Conservation (phyloP, 2,797 vertebrate genomes). For the Chelmon rostratus region DNA sequence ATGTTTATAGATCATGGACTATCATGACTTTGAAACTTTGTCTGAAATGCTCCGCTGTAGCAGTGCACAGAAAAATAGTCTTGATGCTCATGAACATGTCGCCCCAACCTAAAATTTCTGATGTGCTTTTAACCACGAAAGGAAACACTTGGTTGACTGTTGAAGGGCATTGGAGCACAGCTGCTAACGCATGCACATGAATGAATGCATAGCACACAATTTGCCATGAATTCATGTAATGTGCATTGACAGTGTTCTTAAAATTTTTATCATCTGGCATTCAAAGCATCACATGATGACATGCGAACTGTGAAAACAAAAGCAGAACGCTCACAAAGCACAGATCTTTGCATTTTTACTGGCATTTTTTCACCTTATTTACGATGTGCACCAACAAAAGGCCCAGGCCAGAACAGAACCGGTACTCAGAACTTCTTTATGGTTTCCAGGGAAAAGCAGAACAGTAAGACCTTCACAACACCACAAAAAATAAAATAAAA, state of each 20-base stretch:
- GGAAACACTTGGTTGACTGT: constrained; percentile 23
- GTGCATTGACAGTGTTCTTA: background rate
- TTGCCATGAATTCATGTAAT: background rate
- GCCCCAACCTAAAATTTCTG: background rate
- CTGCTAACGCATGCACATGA: constrained; percentile 4
- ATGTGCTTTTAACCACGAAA: constrained; percentile 33
- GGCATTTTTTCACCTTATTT: constrained; percentile 59
- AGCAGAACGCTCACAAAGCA: constrained; percentile 29
- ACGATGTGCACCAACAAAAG: constrained; percentile 58
- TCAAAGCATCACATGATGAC: constrained; percentile 13
- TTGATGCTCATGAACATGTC: constrained; percentile 4
- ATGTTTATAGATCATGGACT: background rate
- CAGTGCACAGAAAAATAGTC: constrained; percentile 10
- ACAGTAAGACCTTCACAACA: constrained; percentile 56
- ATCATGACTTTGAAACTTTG: background rate
- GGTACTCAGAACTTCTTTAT: constrained; percentile 65
- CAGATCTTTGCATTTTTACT: constrained; percentile 51
- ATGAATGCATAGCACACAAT: constrained; percentile 2
- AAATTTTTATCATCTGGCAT: constrained; percentile 18
- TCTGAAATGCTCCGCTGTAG: background rate
- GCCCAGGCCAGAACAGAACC: constrained; percentile 46
- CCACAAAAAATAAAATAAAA: constrained; percentile 54
- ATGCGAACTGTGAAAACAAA: constrained; percentile 40
- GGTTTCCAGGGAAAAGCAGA: constrained; percentile 70
- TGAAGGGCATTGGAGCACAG: constrained; percentile 2